Evolutionary conservation across 2,888 invertebrate genomes (phyloP).

Genomic region (Leptopilina myrica): DNA sequence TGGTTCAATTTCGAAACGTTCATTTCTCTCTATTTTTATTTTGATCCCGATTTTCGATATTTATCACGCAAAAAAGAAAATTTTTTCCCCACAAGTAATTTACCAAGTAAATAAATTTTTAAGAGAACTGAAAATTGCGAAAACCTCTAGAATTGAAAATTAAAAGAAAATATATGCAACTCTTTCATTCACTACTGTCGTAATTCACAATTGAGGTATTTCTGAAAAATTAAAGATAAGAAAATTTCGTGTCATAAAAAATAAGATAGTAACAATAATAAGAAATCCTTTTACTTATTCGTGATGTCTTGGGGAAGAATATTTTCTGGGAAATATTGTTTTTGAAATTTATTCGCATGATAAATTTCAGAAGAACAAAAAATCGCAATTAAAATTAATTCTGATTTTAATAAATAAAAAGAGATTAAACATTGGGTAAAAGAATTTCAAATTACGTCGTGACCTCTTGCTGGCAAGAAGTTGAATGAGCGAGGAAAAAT

Average conservation of each 20-base stretch:
- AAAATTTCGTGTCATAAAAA: not conserved
- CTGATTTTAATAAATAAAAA: not conserved
- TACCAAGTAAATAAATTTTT: not conserved
- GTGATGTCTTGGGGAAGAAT: too few relatives aligned
- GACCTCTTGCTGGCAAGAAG: constrained; percentile 4
- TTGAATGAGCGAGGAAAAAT: not conserved
- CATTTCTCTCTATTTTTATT: too few relatives aligned
- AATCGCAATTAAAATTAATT: not conserved
- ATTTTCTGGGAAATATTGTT: not conserved
- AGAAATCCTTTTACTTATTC: not conserved
- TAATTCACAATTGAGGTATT: not conserved
- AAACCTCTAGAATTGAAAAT: not conserved
- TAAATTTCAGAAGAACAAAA: too few relatives aligned
- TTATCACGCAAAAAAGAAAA: too few relatives aligned
- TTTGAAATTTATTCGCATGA: not conserved
- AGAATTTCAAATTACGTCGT: not conserved
- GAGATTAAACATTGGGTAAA: not conserved
- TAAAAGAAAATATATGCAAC: not conserved
- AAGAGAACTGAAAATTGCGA: not conserved
- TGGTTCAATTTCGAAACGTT: too few relatives aligned
- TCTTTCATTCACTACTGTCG: not conserved
- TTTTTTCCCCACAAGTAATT: too few relatives aligned
- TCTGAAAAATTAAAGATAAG: not conserved
- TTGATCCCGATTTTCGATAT: too few relatives aligned
- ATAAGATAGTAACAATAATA: not conserved